These are phyloP conservation scores for Aurelia aurita complex sp. Pacific DNA, from an alignment of 30 jellyfish, hydroid and myxozoan species.

Conservation along the genomic window DNA sequence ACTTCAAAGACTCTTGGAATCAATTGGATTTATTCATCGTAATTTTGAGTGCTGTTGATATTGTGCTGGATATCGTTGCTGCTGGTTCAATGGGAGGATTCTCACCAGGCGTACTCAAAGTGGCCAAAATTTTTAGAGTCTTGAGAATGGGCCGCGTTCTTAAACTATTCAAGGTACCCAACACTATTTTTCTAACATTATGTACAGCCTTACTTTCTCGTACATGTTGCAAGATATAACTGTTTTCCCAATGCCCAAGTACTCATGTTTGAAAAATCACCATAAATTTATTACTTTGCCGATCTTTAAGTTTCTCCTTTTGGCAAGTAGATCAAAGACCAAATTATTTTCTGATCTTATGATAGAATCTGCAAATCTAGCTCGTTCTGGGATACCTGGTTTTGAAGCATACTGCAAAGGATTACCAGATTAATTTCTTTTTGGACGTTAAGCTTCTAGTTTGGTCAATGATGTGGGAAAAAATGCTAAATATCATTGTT, in stretches of 20 bases:
- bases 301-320: no score
- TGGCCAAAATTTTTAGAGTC: constrained; percentile 80
- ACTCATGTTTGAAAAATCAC: no score
- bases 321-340: no score
- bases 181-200: not conserved
- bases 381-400: no score
- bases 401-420: no score
- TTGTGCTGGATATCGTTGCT: constrained; percentile 73
- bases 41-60: constrained; percentile 70
- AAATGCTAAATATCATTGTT: not conserved
- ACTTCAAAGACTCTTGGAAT: constrained; percentile 86
- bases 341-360: no score
- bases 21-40: constrained; percentile 78
- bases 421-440: no score
- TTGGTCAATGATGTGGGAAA: not conserved
- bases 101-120: constrained; percentile 87
- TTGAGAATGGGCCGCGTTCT: constrained; percentile 92
- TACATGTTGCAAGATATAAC: no score
- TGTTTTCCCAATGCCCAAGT: no score
- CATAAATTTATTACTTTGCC: no score
- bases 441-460: no score
- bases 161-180: constrained; percentile 80
- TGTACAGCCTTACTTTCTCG: not conserved
- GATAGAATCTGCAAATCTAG: no score
- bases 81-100: constrained; percentile 76